Percentiles rank a stretch among this genome's conserved stretches.
phyloP scores from a whole-genome alignment of 2,888 invertebrate species.

The Thecocarcelia acutangulata region DNA sequence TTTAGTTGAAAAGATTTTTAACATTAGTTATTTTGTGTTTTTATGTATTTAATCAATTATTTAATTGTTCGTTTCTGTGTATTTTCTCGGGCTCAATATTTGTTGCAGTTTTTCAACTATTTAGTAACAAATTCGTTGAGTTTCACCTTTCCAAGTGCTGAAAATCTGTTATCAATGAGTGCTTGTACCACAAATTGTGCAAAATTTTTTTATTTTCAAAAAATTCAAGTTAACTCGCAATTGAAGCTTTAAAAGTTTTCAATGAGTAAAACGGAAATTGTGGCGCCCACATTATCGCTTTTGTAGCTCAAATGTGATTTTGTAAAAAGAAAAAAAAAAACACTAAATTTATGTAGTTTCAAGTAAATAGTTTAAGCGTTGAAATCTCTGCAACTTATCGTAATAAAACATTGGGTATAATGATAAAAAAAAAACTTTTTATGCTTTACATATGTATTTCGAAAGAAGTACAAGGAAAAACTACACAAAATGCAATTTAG shows the following conservation, averaged over 20 bases:
- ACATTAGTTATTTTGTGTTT: too few relatives aligned
- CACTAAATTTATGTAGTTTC: too few relatives aligned
- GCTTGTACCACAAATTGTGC: too few relatives aligned
- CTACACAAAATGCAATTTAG: neutral
- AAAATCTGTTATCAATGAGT: too few relatives aligned
- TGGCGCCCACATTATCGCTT: slow-evolving; percentile 62
- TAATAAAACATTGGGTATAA: slow-evolving; percentile 30
- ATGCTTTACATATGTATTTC: slow-evolving; percentile 14
- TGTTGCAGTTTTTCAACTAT: too few relatives aligned
- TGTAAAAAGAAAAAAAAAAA: slow-evolving; percentile 1
- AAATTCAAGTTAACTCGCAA: neutral
- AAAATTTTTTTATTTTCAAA: slow-evolving; percentile 19
- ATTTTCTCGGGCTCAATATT: too few relatives aligned
- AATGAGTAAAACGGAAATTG: slow-evolving; percentile 58
- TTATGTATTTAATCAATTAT: too few relatives aligned
- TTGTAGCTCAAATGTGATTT: slow-evolving; percentile 54
- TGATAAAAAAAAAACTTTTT: slow-evolving; percentile 40
- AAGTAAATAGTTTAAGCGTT: slow-evolving; percentile 4
- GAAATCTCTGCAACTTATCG: slow-evolving; percentile 51
- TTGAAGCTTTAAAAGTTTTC: slow-evolving; percentile 5
- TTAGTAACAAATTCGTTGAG: too few relatives aligned
- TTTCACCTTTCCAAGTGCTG: too few relatives aligned
- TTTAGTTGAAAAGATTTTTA: too few relatives aligned
- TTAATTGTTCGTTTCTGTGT: too few relatives aligned
- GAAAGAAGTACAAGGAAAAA: slow-evolving; percentile 15